Percentiles rank a stretch among this genome's conserved stretches.
Evolutionary conservation across 1,140 invertebrate genomes (phyloP).

Genomic region (Drosophila pandora): DNA sequence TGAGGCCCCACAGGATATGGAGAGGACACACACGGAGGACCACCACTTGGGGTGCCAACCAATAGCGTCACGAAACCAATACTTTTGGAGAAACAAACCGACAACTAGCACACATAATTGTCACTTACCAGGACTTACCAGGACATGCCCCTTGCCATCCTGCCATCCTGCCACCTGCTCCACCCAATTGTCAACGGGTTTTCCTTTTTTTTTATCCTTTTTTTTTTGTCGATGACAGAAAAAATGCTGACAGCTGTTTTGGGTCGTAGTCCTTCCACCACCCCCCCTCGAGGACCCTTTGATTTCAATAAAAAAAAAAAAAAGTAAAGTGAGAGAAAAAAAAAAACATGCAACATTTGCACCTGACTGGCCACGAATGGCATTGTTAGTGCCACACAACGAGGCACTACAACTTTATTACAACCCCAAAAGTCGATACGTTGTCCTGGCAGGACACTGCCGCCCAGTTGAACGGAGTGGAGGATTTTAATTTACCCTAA

Average conservation of each 20-base stretch:
- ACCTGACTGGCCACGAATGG: slow-evolving; percentile 69
- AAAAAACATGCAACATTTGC: slow-evolving; percentile 55
- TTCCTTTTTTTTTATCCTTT: not conserved
- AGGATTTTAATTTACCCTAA: slow-evolving; percentile 83
- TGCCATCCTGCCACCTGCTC: slow-evolving; percentile 5
- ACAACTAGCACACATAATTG: slow-evolving; percentile 41
- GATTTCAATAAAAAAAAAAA: slow-evolving; percentile 41
- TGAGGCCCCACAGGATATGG: not conserved
- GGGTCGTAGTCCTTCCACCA: slow-evolving; percentile 9
- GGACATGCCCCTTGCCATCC: not conserved
- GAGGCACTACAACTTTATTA: slow-evolving; percentile 68
- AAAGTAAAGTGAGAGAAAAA: not conserved
- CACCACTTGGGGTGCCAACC: slow-evolving; percentile 3
- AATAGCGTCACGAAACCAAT: slow-evolving; percentile 40
- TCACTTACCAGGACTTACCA: slow-evolving; percentile 35
- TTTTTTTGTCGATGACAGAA: slow-evolving; percentile 6
- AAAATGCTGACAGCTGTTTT: slow-evolving; percentile 74
- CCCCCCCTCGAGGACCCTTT: not conserved
- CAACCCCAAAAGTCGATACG: slow-evolving; percentile 12
- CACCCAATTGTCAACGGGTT: slow-evolving; percentile 53
- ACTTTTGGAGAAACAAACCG: slow-evolving; percentile 32
- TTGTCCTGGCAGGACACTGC: not conserved
- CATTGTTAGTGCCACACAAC: slow-evolving; percentile 49
- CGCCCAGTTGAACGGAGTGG: slow-evolving; percentile 39
- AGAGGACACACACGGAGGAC: not conserved